Evolutionary conservation across 2,797 vertebrate genomes (phyloP).

Genomic region (Tragelaphus oryx): DNA sequence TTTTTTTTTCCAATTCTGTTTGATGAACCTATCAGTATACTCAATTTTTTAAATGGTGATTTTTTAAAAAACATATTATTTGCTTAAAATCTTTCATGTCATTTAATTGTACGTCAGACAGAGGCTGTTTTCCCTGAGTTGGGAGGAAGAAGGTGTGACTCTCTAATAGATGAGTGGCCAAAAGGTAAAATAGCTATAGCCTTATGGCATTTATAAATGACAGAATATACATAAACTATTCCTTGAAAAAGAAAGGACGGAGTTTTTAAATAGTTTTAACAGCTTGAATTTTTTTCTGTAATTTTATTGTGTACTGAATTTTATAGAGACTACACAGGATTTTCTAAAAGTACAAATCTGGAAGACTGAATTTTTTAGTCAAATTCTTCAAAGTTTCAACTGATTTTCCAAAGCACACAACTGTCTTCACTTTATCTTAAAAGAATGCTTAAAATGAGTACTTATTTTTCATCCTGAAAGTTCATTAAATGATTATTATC

Average conservation of each 20-base stretch:
- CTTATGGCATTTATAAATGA: neutral
- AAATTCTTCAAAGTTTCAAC: slow-evolving; percentile 33
- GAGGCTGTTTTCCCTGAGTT: neutral
- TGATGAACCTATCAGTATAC: neutral
- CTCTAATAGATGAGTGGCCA: neutral
- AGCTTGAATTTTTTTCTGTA: neutral
- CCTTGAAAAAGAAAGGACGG: neutral
- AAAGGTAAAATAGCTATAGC: neutral
- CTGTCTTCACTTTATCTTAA: neutral
- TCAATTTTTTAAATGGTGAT: neutral
- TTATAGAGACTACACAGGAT: neutral
- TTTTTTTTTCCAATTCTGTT: neutral
- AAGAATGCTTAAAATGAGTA: slow-evolving; percentile 23
- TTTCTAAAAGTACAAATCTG: slow-evolving; percentile 31
- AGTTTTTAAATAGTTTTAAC: neutral
- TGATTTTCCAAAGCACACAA: slow-evolving; percentile 25
- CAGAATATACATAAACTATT: neutral
- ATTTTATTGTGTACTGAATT: neutral
- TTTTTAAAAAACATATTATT: neutral
- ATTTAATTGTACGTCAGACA: neutral
- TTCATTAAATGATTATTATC: neutral
- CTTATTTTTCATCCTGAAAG: neutral
- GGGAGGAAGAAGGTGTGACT: neutral
- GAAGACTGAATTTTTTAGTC: neutral
- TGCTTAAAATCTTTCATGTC: neutral